Evolutionary conservation across 2,888 invertebrate genomes (phyloP).

Genomic region (Sinopyrophorus schimmeli): DNA sequence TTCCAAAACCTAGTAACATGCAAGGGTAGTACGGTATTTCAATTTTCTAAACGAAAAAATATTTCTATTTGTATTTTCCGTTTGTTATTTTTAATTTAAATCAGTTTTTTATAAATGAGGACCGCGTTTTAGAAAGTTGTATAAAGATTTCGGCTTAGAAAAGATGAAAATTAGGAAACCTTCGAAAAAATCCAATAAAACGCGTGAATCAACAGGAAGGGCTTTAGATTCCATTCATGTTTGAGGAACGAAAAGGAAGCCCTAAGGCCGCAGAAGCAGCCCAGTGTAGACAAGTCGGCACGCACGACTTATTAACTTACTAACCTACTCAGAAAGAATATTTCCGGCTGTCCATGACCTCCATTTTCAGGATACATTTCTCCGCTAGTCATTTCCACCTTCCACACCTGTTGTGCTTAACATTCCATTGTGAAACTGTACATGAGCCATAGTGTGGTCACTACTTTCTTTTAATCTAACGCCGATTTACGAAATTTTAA

Average conservation of each 20-base stretch:
- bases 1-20: no score
- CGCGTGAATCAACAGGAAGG: no score
- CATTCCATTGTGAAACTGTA: slow-evolving; percentile 20
- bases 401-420: slow-evolving; percentile 29
- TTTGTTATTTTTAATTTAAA: no score
- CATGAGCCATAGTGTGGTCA: background rate
- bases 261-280: slow-evolving; percentile 3
- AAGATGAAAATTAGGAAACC: background rate
- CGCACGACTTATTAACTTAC: slow-evolving; percentile 46
- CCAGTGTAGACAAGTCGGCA: slow-evolving; percentile 25
- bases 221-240: background rate
- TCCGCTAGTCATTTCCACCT: slow-evolving; percentile 34
- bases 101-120: no score
- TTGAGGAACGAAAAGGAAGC: slow-evolving; percentile 9
- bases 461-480: no score
- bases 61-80: no score
- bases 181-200: background rate
- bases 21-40: no score
- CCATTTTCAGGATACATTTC: slow-evolving; percentile 39
- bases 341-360: slow-evolving; percentile 48
- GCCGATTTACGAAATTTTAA: no score
- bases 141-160: no score
- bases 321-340: slow-evolving; percentile 45
- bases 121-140: no score
- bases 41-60: no score